Percentiles rank a stretch among this genome's conserved stretches.
These are phyloP conservation scores for Parauchenoglanis punctatus DNA, from an alignment of 2,797 vertebrate genomes.

Conservation along the genomic window DNA sequence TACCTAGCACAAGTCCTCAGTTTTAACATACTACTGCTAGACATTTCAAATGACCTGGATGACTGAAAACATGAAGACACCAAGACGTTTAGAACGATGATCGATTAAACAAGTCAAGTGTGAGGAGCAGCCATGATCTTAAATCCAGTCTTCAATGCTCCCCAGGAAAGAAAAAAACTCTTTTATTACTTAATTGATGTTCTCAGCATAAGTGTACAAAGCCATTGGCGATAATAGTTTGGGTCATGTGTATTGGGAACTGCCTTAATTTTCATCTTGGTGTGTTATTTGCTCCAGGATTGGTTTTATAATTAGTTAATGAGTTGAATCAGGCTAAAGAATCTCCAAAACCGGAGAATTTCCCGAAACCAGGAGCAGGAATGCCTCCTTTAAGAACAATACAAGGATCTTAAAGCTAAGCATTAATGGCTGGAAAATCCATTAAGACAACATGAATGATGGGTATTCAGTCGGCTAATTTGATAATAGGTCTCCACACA, in stretches of 20 bases:
- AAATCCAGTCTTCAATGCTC: background rate
- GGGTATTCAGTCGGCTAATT: conserved; percentile 39
- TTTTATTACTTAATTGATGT: background rate
- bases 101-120: background rate
- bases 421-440: conserved; percentile 1
- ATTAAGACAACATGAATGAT: conserved; percentile 40
- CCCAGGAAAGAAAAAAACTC: background rate
- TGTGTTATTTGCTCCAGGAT: background rate
- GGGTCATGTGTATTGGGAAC: background rate
- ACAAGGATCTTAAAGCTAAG: background rate
- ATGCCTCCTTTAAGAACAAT: background rate
- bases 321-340: background rate
- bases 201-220: background rate
- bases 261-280: background rate
- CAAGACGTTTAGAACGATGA: background rate
- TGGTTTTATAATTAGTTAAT: background rate
- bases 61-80: background rate
- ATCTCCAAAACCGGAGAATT: background rate
- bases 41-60: background rate
- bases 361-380: background rate
- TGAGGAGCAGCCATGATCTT: background rate
- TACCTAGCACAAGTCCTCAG: too few relatives aligned
- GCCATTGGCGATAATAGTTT: background rate
- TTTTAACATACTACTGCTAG: background rate
- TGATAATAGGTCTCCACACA: conserved; percentile 47